Percentiles rank a stretch among this genome's conserved stretches.
Conservation (phyloP, 2,888 invertebrate species). For the Mythimna albipuncta region DNA sequence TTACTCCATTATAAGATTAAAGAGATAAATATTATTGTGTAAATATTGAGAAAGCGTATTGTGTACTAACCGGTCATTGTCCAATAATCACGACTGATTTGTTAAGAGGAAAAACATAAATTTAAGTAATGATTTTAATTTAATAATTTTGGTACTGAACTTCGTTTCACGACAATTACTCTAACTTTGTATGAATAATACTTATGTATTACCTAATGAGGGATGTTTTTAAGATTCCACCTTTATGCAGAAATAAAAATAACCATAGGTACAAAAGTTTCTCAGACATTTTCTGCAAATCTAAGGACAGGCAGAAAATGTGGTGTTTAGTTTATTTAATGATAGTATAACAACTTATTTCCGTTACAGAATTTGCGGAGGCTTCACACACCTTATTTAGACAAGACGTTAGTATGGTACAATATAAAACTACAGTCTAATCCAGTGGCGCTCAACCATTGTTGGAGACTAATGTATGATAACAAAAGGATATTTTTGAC, state of each 20-base stretch:
- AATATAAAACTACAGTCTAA: constrained; percentile 28
- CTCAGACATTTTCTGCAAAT: background rate
- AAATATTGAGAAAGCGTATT: constrained; percentile 43
- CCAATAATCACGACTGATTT: constrained; percentile 12
- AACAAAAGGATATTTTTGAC: background rate
- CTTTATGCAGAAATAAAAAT: background rate
- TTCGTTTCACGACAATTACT: no score
- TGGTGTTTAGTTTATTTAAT: background rate
- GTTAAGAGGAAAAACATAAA: background rate
- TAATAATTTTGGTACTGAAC: no score
- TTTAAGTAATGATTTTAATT: no score
- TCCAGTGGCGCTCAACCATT: constrained; percentile 41
- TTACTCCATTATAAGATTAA: constrained; percentile 26
- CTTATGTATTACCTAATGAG: no score
- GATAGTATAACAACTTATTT: background rate
- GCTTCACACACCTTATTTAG: constrained; percentile 33
- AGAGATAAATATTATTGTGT: constrained; percentile 8
- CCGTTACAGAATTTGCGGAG: constrained; percentile 7
- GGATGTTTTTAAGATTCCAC: no score
- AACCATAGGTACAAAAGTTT: no score
- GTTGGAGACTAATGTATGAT: background rate
- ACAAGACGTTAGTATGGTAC: constrained; percentile 12
- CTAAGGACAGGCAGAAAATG: background rate
- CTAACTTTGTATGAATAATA: background rate
- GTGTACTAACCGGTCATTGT: constrained; percentile 8